Evolutionary conservation across 2,797 vertebrate genomes (phyloP).

Genomic region (Echeneis naucrates): DNA sequence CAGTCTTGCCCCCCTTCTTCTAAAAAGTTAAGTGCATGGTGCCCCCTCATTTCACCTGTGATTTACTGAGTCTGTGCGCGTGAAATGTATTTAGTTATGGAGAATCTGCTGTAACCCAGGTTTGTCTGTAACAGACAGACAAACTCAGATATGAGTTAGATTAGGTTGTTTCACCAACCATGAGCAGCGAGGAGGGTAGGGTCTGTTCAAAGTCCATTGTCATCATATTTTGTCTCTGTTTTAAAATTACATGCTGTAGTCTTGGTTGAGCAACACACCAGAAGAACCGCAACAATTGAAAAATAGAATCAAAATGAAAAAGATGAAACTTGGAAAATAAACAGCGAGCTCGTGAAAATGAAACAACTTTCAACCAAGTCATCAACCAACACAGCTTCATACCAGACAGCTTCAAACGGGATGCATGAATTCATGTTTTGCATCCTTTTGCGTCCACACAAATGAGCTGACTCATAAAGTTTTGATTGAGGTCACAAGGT

Average conservation of each 20-base stretch:
- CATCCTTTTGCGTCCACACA: conserved; percentile 34
- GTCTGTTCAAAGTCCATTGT: neutral
- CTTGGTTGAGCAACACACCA: neutral
- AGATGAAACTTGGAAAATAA: conserved; percentile 7
- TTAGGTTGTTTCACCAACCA: neutral
- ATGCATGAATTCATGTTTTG: conserved; percentile 6
- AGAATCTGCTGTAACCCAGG: neutral
- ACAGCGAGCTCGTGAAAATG: neutral
- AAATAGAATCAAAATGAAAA: neutral
- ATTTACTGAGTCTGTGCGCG: neutral
- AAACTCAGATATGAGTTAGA: conserved; percentile 1
- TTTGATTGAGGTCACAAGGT: conserved; percentile 67
- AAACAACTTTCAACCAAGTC: conserved; percentile 10
- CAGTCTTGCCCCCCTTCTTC: neutral
- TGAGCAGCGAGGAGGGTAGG: neutral
- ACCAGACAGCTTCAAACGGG: conserved; percentile 1
- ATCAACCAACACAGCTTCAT: neutral
- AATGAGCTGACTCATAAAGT: conserved; percentile 65
- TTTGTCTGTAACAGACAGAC: neutral
- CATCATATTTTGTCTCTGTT: neutral
- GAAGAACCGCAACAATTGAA: neutral
- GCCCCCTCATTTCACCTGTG: conserved; percentile 10
- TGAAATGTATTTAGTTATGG: neutral
- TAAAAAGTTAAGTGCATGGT: neutral
- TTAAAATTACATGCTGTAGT: neutral